Evolutionary conservation across 2,797 vertebrate species (phyloP), one percentile per base, ranked within the genome.

Genomic region (Coreius guichenoti): DNA sequence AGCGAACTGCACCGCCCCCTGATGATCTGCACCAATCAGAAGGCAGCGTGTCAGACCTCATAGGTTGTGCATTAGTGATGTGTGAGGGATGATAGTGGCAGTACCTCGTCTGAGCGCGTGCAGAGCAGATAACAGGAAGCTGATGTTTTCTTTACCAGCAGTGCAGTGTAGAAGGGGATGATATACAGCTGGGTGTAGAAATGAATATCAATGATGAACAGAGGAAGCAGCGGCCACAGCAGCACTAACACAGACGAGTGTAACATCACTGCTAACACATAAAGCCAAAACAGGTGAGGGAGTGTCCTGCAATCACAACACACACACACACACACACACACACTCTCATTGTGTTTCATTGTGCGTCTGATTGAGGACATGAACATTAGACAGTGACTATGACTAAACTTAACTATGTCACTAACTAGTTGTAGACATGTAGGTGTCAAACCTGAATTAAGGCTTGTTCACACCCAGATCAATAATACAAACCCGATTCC

Each of bases 181-280:
- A 98, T 97, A 92, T 98, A 99, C 85, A 99, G 95, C 39, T 95
- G 96, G 97, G 97, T 98, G 93, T 99, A 99, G 93, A 99, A 98
- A 82, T 98, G 91, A 92, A 96, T 97, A 90, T 98, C 97, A 94
- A 97, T 98, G 84, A 98, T 92, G 91, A 99, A 98, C 90, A 98
- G 97, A 29, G 98, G 98, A 87, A 97, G 93, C 45, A 99, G 93
- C 83, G 96, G 97, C 98, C 98, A 99, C 90, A 99, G 93, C 86
- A 99, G 91, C 45, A 95, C 96, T 43, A 43, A 23, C n/a, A 45
- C 7, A 13, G 63, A 5, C 43, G 31, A n/a, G 0, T 0, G 8
- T n/a, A 94, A 95, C 17, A 95, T 94, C 88, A 97, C 94, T 89
- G 96, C 96, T 96, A 97, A 97, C 91, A 97, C 94, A 87, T 99